A percentile compares a stretch with the other conserved stretches of the same genome.
Conservation (phyloP, 30 jellyfish, hydroid and myxozoan species). For the Hydractinia symbiolongicarpus region DNA sequence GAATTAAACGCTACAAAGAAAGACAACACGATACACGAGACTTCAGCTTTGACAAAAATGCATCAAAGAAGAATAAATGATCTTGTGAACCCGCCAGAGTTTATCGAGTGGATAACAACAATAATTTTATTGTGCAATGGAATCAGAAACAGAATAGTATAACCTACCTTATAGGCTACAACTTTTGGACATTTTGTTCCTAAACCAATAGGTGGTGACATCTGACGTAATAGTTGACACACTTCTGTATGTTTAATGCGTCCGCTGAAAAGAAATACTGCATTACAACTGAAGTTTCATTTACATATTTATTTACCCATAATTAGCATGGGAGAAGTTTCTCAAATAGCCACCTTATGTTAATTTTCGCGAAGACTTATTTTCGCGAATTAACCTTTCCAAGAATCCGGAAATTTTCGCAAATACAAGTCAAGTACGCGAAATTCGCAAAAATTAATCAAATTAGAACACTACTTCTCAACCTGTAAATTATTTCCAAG, state of each 20-base stretch:
- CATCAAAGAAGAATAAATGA: too few relatives aligned
- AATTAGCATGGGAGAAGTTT: too few relatives aligned
- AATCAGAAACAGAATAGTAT: not conserved
- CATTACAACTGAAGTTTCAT: not conserved
- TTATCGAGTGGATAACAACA: not conserved
- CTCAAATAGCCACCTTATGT: too few relatives aligned
- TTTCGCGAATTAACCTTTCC: too few relatives aligned
- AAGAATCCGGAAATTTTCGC: too few relatives aligned
- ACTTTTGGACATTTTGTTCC: conserved; percentile 99
- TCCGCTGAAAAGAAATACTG: conserved; percentile 51
- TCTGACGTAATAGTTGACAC: conserved; percentile 90
- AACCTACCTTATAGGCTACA: conserved; percentile 86
- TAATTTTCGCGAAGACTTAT: too few relatives aligned
- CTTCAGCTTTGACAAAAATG: too few relatives aligned
- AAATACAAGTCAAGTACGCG: too few relatives aligned
- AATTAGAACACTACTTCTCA: too few relatives aligned
- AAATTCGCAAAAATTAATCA: too few relatives aligned
- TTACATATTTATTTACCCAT: not conserved
- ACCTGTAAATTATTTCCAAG: too few relatives aligned
- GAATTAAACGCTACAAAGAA: conserved; percentile 64
- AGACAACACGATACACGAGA: not conserved
- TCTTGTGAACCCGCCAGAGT: too few relatives aligned
- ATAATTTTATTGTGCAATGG: not conserved
- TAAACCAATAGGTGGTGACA: conserved; percentile 98
- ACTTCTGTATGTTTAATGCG: conserved; percentile 97